Base-by-base conservation (phyloP, 2,888 invertebrate species). In the Dorcus parallelipipedus region DNA sequence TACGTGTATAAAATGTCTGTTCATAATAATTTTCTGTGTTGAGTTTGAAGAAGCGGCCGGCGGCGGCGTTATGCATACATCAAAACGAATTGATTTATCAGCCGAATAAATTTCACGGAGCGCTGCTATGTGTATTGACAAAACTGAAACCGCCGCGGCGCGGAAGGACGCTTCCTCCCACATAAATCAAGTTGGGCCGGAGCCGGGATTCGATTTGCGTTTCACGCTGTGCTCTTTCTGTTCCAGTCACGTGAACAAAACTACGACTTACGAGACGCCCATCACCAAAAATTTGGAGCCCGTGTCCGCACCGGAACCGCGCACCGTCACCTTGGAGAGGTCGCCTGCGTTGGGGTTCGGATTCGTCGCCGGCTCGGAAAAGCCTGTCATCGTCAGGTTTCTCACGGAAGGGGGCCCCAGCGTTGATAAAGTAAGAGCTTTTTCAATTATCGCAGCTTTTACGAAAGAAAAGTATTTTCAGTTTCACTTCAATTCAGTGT, bases 301-400 rank as follows among this genome's bases (percentile, higher is more conserved):
- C 69, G 86, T 88, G 54, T 89, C 89, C 6, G 70, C 70, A 0
- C 93, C 94, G 0, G 87, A 89, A 60, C 93, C 94, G 0, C 80
- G 94, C 9, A 83, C 87, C 52, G 89, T 93, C 57, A 84, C 85
- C 63, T 82, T 95, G 63, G 83, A 86, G 65, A 79, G 95, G 45
- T 89, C 92, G 67, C 82, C 89, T 0, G 87, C 90, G 55, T 83
- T 93, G 62, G 95, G 95, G 0, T 96, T 95, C 76, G 96, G 96
- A 2, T 96, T 96, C 78, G 95, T 96, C n/a, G 95, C 95, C 1
- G 95, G 96, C 9, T 93, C 93, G 40, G 95, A 96, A 77, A 87
- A 89, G 69, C 96, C 96, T 0, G 95, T 95, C 50, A 89, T 95
- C 58, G 95, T 96, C 23, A 85, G 96, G 62, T 92, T 91, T 73